Evolutionary conservation across 2,888 invertebrate species (phyloP).

Genomic region (Schrankia costaestrigalis): DNA sequence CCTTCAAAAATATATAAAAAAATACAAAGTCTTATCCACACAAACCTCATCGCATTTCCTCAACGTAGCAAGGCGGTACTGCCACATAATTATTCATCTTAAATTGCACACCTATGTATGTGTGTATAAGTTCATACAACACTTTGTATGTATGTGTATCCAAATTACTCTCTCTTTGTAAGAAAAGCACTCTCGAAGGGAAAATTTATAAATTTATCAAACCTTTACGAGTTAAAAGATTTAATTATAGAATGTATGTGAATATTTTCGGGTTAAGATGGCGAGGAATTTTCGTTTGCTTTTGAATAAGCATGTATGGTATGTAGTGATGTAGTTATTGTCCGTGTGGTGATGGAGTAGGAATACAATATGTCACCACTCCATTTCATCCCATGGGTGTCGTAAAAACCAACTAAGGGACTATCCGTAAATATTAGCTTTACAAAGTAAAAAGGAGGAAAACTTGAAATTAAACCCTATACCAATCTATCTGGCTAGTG

Average conservation of each 20-base stretch:
- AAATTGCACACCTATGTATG: conserved; percentile 74
- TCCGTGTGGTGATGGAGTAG: too few relatives aligned
- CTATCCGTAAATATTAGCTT: too few relatives aligned
- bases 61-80: conserved; percentile 66
- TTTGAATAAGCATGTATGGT: not conserved
- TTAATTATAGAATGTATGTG: conserved; percentile 24
- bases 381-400: too few relatives aligned
- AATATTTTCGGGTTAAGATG: not conserved
- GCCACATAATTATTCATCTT: conserved; percentile 81
- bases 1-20: too few relatives aligned
- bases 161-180: conserved; percentile 68
- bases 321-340: too few relatives aligned
- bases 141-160: conserved; percentile 35
- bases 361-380: too few relatives aligned
- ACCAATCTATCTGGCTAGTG: too few relatives aligned
- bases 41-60: conserved; percentile 40
- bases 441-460: too few relatives aligned
- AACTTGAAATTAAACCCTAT: too few relatives aligned
- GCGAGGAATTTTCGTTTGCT: not conserved
- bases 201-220: conserved; percentile 77
- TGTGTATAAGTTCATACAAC: conserved; percentile 32
- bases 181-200: conserved; percentile 56
- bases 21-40: conserved; percentile 39
- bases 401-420: too few relatives aligned
- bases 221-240: conserved; percentile 41